phyloP scores from a whole-genome alignment of 2,888 invertebrate genomes.

The Tipula helvola region DNA sequence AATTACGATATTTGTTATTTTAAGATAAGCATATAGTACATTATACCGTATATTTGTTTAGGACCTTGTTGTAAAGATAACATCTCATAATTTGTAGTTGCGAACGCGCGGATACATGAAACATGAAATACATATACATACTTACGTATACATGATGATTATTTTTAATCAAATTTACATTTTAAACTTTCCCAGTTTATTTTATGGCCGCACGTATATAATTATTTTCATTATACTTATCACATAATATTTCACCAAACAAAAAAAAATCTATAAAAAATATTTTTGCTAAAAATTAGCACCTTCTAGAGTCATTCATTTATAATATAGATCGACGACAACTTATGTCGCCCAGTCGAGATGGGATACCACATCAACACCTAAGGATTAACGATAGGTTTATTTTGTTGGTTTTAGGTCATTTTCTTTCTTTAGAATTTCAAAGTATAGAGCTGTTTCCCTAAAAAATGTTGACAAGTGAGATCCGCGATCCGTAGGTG shows the following conservation, averaged over 20 bases:
- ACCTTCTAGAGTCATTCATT: neutral
- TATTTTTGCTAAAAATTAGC: neutral
- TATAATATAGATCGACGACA: neutral
- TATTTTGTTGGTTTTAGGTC: too few species aligned
- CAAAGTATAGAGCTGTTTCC: too few species aligned
- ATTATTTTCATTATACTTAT: neutral
- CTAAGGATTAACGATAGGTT: too few species aligned
- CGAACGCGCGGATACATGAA: neutral
- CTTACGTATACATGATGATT: neutral
- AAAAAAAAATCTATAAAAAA: neutral
- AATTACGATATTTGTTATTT: neutral
- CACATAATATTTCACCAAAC: neutral
- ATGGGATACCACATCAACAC: too few species aligned
- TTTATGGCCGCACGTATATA: neutral
- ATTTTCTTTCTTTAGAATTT: too few species aligned
- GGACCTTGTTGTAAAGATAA: neutral
- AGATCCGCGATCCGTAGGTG: too few species aligned
- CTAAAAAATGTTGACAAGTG: too few species aligned
- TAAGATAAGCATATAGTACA: neutral
- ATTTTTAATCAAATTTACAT: neutral
- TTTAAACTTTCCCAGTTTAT: neutral
- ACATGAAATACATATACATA: too few species aligned
- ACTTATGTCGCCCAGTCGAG: neutral
- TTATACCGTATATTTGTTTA: neutral
- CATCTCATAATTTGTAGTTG: neutral